These are phyloP conservation scores for Ranitomeya imitator DNA, from an alignment of 2,113 vertebrate genomes.

Conservation along the genomic window DNA sequence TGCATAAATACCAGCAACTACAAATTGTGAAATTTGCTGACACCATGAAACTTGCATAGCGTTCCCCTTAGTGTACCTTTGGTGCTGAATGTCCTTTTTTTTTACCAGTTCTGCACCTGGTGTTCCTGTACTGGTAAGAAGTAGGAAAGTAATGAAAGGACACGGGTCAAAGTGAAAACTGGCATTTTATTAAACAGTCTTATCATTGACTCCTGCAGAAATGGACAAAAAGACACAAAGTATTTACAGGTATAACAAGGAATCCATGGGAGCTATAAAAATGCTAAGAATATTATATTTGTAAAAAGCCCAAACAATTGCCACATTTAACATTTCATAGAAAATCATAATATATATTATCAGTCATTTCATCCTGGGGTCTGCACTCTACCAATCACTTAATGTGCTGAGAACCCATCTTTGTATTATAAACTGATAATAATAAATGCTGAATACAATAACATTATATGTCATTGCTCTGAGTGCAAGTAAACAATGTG, in stretches of 20 bases:
- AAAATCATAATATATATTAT: slow-evolving; percentile 25
- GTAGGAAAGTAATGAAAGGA: neutral
- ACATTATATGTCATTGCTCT: neutral
- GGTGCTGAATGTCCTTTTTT: no score
- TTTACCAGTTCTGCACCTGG: neutral
- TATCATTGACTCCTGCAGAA: slow-evolving; percentile 2
- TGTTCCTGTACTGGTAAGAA: neutral
- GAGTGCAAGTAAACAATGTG: slow-evolving; percentile 10
- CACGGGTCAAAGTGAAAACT: neutral
- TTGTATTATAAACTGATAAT: no score
- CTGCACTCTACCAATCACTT: neutral
- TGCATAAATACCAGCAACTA: no score
- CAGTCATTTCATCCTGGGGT: neutral
- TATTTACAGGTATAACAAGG: slow-evolving; percentile 13
- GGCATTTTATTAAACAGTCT: slow-evolving; percentile 42
- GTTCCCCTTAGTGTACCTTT: no score
- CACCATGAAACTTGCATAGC: no score
- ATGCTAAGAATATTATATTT: neutral
- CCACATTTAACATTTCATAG: neutral
- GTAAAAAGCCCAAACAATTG: slow-evolving; percentile 4
- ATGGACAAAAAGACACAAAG: slow-evolving; percentile 4
- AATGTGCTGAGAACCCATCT: neutral
- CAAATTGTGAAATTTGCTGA: no score
- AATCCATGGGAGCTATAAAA: neutral
- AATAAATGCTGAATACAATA: slow-evolving; percentile 6